Evolutionary conservation across 23 tunicate genomes (phyloP).

Genomic region (Clavelina lepadiformis): DNA sequence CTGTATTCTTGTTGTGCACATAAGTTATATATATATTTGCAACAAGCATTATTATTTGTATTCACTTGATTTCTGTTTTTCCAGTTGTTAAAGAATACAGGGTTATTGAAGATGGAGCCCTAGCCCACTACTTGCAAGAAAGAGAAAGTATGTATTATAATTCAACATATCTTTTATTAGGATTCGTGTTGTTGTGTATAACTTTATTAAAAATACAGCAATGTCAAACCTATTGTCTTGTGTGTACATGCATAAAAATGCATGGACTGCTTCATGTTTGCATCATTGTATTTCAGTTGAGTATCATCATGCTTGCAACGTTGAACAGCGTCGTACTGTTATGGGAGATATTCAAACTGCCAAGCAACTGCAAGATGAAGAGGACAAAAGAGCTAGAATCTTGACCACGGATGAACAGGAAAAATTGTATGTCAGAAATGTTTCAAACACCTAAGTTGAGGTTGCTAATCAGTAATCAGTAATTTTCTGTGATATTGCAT

Average conservation of each 20-base stretch:
- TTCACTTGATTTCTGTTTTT: slow-evolving; percentile 4
- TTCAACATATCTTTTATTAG: background rate
- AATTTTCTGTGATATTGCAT: no score
- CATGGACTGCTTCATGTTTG: no score
- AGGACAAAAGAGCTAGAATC: slow-evolving; percentile 65
- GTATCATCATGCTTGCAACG: slow-evolving; percentile 57
- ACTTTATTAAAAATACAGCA: background rate
- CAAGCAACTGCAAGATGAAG: slow-evolving; percentile 73
- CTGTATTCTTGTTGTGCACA: no score
- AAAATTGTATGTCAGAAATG: slow-evolving; percentile 57
- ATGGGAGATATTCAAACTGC: slow-evolving; percentile 67
- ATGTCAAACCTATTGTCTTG: no score
- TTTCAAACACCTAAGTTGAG: no score
- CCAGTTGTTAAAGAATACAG: slow-evolving; percentile 77
- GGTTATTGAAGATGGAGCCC: slow-evolving; percentile 90
- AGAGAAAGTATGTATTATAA: slow-evolving; percentile 47
- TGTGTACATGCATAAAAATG: no score
- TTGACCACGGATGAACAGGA: slow-evolving; percentile 68
- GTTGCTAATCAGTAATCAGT: no score
- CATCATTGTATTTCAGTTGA: slow-evolving; percentile 40
- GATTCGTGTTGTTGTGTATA: background rate
- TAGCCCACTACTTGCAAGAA: slow-evolving; percentile 66
- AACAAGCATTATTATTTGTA: background rate
- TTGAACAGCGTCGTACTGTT: slow-evolving; percentile 49
- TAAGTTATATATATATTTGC: no score